These are phyloP conservation scores for Agapostemon virescens DNA, from an alignment of 2,888 invertebrate genomes.

Conservation along the genomic window DNA sequence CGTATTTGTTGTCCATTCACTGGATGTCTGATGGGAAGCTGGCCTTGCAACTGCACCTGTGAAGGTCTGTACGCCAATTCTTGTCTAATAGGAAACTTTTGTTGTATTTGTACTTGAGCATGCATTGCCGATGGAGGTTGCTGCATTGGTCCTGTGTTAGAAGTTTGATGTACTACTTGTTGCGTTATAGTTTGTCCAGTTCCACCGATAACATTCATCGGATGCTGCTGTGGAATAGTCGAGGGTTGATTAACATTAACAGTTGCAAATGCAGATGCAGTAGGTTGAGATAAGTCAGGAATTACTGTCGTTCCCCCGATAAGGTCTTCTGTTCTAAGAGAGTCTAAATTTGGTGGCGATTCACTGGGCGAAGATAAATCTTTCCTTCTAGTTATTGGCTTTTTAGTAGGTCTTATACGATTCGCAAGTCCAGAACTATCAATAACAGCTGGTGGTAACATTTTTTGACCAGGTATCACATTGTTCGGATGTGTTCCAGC, in stretches of 20 bases:
- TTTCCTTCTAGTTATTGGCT: constrained; percentile 79
- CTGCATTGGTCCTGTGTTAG: constrained; percentile 63
- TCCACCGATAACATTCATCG: constrained; percentile 59
- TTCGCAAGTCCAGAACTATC: constrained; percentile 71
- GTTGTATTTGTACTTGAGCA: constrained; percentile 78
- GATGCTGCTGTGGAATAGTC: constrained; percentile 73
- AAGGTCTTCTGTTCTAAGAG: constrained; percentile 77
- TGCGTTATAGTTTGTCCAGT: constrained; percentile 59
- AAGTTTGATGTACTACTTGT: constrained; percentile 64
- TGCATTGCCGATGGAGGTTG: constrained; percentile 68
- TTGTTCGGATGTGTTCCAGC: constrained; percentile 81
- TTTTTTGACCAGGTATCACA: constrained; percentile 73
- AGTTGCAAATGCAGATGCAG: constrained; percentile 77
- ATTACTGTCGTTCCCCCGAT: constrained; percentile 71
- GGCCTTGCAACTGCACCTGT: constrained; percentile 69
- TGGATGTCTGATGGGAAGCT: constrained; percentile 75
- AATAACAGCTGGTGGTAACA: constrained; percentile 76
- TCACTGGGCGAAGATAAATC: constrained; percentile 72
- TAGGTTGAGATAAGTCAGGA: constrained; percentile 66
- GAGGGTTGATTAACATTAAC: constrained; percentile 76
- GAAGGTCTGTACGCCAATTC: constrained; percentile 74
- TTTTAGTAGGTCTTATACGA: constrained; percentile 77
- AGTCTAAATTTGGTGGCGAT: constrained; percentile 77
- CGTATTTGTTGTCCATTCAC: constrained; percentile 77
- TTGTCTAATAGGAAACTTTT: constrained; percentile 77